Conservation (phyloP, 35 echinoderm and acorn worm species). For the Ophioderma brevispina region DNA sequence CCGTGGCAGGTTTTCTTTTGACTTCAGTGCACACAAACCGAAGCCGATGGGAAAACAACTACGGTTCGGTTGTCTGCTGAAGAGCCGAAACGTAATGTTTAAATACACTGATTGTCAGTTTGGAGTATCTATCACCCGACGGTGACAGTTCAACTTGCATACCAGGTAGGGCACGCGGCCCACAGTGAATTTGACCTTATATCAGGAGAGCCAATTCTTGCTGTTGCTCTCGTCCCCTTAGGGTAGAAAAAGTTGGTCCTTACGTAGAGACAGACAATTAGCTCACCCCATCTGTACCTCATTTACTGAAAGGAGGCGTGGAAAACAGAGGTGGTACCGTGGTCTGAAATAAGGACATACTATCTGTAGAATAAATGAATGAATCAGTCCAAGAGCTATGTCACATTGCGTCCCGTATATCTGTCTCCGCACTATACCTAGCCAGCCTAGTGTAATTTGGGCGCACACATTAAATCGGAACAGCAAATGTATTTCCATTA, state of each 20-base stretch:
- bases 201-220: not conserved
- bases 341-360: not conserved
- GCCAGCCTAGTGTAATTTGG: not conserved
- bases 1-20: not conserved
- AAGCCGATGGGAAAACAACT: not conserved
- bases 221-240: not conserved
- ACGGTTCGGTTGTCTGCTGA: not conserved
- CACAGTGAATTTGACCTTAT: not conserved
- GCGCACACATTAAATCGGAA: not conserved
- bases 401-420: not conserved
- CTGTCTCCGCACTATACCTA: not conserved
- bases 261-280: not conserved
- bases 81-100: not conserved
- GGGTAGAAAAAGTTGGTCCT: not conserved
- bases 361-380: not conserved
- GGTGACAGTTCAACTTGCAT: slow-evolving; percentile 12
- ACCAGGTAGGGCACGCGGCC: not conserved
- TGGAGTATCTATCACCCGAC: not conserved
- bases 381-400: not conserved
- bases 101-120: not conserved
- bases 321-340: not conserved
- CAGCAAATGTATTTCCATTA: slow-evolving; percentile 7
- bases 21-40: not conserved
- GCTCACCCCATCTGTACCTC: slow-evolving; percentile 6
- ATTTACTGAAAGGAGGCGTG: not conserved